Percentiles rank a stretch among this genome's conserved stretches.
Evolutionary conservation across 2,797 vertebrate genomes (phyloP).

Genomic region (Zenarchopterus dispar): DNA sequence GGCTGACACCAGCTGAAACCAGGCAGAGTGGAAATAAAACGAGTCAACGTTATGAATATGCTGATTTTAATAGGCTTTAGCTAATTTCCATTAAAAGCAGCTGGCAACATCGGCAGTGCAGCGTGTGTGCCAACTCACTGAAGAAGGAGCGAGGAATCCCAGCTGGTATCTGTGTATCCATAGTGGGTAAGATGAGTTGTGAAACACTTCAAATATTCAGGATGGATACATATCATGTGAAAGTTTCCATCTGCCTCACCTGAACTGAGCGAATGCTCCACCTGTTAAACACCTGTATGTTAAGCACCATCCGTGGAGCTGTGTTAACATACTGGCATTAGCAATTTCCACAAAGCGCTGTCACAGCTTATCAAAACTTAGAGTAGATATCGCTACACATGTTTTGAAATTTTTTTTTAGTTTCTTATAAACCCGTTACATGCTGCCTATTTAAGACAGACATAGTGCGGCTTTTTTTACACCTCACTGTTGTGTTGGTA

Average conservation of each 20-base stretch:
- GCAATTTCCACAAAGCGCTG: too few species aligned
- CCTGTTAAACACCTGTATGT: background rate
- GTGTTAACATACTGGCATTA: too few species aligned
- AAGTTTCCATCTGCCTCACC: conserved; percentile 2
- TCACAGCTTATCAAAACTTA: too few species aligned
- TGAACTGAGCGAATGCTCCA: background rate
- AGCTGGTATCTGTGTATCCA: conserved; percentile 14
- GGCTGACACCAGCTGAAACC: conserved; percentile 5
- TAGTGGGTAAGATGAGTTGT: conserved; percentile 11
- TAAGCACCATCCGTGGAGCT: background rate
- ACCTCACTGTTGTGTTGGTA: too few species aligned
- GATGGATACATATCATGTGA: background rate
- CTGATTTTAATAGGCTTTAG: conserved; percentile 14
- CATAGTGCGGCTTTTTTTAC: too few species aligned
- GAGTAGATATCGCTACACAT: too few species aligned
- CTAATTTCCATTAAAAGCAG: conserved; percentile 19
- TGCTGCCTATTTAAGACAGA: too few species aligned
- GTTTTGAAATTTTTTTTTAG: too few species aligned
- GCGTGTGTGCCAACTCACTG: conserved; percentile 6
- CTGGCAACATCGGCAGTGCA: conserved; percentile 10
- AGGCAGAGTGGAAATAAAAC: conserved; percentile 5
- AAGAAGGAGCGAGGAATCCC: conserved; percentile 14
- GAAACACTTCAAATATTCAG: conserved; percentile 5
- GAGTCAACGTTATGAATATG: conserved; percentile 14
- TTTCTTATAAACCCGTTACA: too few species aligned